Evolutionary conservation across 2,888 invertebrate genomes (phyloP), one percentile per base, ranked within the genome.

Genomic region (Glaucopsyche alexis): DNA sequence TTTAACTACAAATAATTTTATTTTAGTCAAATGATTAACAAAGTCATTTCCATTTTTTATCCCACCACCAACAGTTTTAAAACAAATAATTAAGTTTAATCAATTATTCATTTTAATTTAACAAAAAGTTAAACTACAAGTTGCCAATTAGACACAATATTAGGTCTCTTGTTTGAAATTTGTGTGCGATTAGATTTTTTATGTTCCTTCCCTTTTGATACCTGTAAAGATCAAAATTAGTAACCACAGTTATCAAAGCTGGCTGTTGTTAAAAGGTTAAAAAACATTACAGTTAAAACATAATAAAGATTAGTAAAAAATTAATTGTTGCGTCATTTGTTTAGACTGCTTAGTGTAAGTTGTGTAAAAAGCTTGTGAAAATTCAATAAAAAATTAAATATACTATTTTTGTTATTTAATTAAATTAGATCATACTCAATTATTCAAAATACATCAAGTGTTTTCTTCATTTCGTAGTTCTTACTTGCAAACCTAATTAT

Each of bases 141-240:
- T 60, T 60, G 67, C 45, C 5, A 42, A 42, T 5, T 45, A 19
- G 67, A 67, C 19, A 49, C 29, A 13, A 7, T 49, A 19, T 14
- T 47, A 16, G 69, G 47, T 49, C 7, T 47, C 47, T 67, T 13
- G 69, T 69, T 66, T 42, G 42, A 49, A 38, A 29, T 16, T 64
- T 38, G 66, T 5, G 69, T 69, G 7, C 14, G 49, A 49, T 69
- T 69, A 69, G 47, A 69, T 49, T 49, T 19, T 69, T 16, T 49
- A 47, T 29, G 29, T 69, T 49, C 69, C 47, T 14, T 47, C 47
- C 29, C 19, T 8, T 47, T 69, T 3, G 47, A 47, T 47, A 72
- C 72, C 72, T 72, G 72, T 16, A 72, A 72, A 67, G n/a, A 72
- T 50, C 69, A 49, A 69, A 67, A 72, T 72, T 66, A 72, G 66